Conservation (phyloP, 1,140 invertebrate genomes). For the Cyclargus thomasi region DNA sequence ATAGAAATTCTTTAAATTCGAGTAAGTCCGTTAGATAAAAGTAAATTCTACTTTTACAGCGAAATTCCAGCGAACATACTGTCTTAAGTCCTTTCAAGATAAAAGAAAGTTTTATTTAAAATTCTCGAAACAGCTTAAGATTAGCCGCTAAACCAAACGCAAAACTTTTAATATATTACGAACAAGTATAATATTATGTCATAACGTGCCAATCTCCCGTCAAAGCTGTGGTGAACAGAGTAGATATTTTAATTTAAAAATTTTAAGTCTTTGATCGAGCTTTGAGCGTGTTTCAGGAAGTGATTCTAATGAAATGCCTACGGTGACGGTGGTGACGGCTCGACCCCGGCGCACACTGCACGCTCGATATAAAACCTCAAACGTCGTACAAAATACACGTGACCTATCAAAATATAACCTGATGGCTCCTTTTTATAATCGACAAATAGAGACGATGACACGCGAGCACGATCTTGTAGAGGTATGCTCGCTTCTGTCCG, state of each 20-base stretch:
- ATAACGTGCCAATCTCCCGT: neutral
- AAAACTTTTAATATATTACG: neutral
- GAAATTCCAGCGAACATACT: neutral
- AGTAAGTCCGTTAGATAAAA: neutral
- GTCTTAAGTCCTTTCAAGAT: neutral
- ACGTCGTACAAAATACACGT: no score
- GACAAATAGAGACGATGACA: no score
- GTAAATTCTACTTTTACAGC: neutral
- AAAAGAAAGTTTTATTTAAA: neutral
- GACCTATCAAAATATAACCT: no score
- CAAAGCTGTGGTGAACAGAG: neutral
- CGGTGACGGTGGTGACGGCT: neutral
- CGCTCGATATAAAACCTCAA: neutral
- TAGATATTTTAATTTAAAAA: neutral
- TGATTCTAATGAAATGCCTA: conserved; percentile 2
- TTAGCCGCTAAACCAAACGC: neutral
- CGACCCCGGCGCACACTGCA: neutral
- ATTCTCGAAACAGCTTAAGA: neutral
- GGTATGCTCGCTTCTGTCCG: no score
- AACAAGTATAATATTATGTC: neutral
- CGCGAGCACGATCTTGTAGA: no score
- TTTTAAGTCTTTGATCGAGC: neutral
- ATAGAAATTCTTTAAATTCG: neutral
- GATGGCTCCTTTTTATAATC: no score
- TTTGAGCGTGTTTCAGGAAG: neutral